Percentiles rank a stretch among this genome's conserved stretches.
These are phyloP conservation scores for Rhineura floridana DNA, from an alignment of 2,113 vertebrate species.

Conservation along the genomic window DNA sequence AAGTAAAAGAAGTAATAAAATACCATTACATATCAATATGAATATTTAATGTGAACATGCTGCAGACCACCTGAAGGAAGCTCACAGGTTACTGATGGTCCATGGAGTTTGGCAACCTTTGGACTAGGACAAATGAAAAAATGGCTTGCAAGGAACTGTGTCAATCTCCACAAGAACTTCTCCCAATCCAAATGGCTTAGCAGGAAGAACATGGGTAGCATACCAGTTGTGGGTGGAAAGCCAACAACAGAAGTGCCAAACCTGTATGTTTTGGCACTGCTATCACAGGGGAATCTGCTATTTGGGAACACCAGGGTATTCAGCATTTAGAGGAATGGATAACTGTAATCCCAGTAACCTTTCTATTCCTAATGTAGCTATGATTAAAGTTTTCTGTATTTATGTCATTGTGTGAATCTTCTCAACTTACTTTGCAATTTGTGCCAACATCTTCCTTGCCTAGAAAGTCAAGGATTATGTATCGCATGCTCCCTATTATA, in stretches of 20 bases:
- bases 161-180: background rate
- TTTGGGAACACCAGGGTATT: background rate
- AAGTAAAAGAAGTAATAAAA: no score
- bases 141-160: background rate
- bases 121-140: background rate
- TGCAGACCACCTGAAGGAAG: no score
- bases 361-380: background rate
- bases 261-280: background rate
- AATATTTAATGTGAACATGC: no score
- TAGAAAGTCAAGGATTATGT: background rate
- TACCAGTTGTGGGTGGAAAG: background rate
- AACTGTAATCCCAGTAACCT: background rate
- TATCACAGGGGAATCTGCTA: background rate
- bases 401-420: background rate
- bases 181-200: background rate
- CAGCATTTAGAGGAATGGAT: background rate
- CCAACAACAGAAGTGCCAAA: background rate
- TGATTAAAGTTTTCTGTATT: background rate
- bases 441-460: background rate
- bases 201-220: background rate
- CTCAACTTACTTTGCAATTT: background rate
- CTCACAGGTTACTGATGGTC: no score
- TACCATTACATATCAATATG: no score
- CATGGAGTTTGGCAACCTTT: no score
- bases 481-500: background rate